Evolutionary conservation across 2,113 vertebrate species (phyloP).

Genomic region (Caracal caracal): DNA sequence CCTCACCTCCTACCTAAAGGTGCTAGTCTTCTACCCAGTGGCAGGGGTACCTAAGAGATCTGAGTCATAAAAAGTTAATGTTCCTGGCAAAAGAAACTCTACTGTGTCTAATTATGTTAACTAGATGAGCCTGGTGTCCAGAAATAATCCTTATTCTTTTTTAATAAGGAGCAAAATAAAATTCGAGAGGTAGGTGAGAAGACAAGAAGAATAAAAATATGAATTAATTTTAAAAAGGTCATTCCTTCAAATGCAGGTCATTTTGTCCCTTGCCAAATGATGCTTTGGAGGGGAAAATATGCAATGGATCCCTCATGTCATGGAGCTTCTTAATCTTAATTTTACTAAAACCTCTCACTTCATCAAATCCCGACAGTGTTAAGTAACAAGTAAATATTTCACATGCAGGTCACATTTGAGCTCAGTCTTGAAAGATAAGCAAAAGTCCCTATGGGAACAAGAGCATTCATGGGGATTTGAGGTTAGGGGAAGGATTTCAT

Average conservation of each 20-base stretch:
- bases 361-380: background rate
- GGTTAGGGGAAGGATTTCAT: background rate
- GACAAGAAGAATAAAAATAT: background rate
- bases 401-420: background rate
- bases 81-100: background rate
- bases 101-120: constrained; percentile 32
- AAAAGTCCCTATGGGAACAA: background rate
- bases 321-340: background rate
- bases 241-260: background rate
- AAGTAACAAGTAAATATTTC: background rate
- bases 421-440: background rate
- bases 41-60: background rate
- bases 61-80: background rate
- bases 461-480: background rate
- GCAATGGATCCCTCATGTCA: background rate
- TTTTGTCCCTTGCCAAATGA: background rate
- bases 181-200: background rate
- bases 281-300: background rate
- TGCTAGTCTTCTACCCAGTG: background rate
- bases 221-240: background rate
- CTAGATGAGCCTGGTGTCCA: background rate
- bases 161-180: constrained; percentile 43
- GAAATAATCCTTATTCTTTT: background rate
- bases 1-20: background rate
- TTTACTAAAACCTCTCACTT: background rate